A percentile compares a stretch with the other conserved stretches of the same genome.
Conservation (phyloP, 2,113 vertebrate species). For the Varanus komodoensis region DNA sequence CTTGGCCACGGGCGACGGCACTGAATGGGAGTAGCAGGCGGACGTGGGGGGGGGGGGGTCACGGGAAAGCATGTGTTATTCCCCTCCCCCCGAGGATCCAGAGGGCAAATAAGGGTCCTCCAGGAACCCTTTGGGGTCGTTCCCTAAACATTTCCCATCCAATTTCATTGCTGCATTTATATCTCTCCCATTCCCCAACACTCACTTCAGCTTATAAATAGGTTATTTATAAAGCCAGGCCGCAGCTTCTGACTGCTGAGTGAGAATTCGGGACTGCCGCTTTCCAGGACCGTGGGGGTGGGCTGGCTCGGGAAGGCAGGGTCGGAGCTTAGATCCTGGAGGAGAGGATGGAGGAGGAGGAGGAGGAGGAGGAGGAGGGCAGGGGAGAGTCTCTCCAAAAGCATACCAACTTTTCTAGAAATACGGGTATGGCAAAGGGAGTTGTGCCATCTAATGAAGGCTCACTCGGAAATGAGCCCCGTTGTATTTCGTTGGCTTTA, state of each 20-base stretch:
- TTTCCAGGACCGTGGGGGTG: neutral
- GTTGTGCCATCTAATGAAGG: neutral
- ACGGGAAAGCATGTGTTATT: no score
- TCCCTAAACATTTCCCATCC: neutral
- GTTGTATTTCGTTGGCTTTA: neutral
- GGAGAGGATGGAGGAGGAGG: fast-evolving
- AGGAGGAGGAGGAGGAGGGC: no score
- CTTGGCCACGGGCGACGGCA: no score
- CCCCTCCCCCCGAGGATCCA: neutral
- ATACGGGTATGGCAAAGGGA: neutral
- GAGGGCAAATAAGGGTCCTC: neutral
- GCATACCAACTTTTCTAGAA: neutral
- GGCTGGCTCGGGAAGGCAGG: neutral
- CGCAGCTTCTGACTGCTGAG: no score
- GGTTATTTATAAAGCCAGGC: no score
- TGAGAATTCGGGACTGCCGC: neutral
- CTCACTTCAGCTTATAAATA: neutral
- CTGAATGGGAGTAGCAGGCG: no score
- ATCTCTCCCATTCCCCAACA: neutral
- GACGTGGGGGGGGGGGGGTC: neutral
- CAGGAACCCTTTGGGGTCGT: neutral
- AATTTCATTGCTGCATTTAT: neutral
- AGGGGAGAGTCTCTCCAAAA: no score
- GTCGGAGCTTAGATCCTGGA: no score
- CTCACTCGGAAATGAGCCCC: neutral